Base-by-base conservation (phyloP, 2,113 vertebrate genomes). In the Psilopsiagon aymara region DNA sequence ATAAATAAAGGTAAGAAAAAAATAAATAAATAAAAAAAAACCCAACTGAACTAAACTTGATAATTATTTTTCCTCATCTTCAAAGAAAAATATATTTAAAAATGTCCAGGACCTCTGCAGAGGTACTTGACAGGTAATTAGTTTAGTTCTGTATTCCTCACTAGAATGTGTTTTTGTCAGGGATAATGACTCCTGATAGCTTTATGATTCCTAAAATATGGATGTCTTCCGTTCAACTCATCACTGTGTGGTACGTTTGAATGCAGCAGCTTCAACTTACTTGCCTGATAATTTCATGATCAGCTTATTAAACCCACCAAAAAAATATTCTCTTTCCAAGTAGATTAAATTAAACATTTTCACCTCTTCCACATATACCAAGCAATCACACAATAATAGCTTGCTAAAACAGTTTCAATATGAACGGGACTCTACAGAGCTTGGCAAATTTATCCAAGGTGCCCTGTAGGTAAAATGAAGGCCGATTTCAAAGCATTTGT, bases 301-400 rank as follows among this genome's bases (percentile, higher is more conserved):
- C 25, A 66, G 1, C 8, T 64, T 88, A 55, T 28, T 74, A 81
- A 83, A 55, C 1, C 8, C 17, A n/a, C 1, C 35, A 71, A 79
- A 70, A 24, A 35, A 1, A 10, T 27, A 52, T 51, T 74, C 0
- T 21, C 9, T 67, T 86, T 62, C 2, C 0, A 59, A 76, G 59
- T 59, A 46, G 67, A 37, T 11, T 2, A 33, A 70, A 18, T 35
- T 25, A 31, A 46, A 39, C 5, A 31, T 27, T 69, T 53, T 81
- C 5, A 33, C 3, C 18, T 76, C 2, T 3, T 68, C 9, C 6
- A 71, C 33, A 28, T 31, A 71, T 13, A 24, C 21, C 2, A 0
- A 17, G 4, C 14, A 80, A 80, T 59, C 31, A 59, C 25, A 59
- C 14, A 63, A n/a, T 9, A 64, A 39, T 35, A 55, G 4, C 5